These are phyloP conservation scores for Tylochromis polylepis DNA, from an alignment of 2,113 vertebrate species.

Conservation along the genomic window DNA sequence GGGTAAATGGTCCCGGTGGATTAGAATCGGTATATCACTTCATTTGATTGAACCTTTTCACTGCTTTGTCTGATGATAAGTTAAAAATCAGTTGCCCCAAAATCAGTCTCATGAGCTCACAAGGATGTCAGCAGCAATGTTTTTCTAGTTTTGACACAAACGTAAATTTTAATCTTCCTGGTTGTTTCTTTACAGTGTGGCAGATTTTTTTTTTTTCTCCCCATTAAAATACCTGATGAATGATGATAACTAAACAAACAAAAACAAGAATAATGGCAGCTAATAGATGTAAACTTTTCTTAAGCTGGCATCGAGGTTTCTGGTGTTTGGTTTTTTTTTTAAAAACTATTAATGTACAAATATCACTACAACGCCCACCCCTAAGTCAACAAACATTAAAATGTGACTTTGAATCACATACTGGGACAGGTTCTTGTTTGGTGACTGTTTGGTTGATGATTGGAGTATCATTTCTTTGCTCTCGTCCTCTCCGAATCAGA, in stretches of 20 bases:
- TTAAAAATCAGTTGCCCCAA: neutral
- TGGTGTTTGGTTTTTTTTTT: conserved; percentile 9
- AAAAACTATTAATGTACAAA: neutral
- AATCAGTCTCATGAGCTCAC: neutral
- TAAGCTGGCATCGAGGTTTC: conserved; percentile 7
- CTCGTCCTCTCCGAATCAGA: conserved; percentile 40
- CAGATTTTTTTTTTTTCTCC: neutral
- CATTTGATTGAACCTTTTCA: conserved; percentile 3
- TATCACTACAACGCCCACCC: neutral
- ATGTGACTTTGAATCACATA: conserved; percentile 10
- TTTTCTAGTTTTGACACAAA: neutral
- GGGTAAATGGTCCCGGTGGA: conserved; percentile 8
- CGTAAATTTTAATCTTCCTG: neutral
- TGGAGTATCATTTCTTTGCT: conserved; percentile 16
- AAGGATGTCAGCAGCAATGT: neutral
- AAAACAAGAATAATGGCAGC: conserved; percentile 43
- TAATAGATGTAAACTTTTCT: conserved; percentile 34
- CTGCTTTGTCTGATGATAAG: neutral
- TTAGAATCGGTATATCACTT: conserved; percentile 46
- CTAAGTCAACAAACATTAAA: neutral
- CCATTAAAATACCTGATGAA: neutral
- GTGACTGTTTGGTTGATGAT: neutral
- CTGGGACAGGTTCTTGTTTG: neutral
- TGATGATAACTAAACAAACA: conserved; percentile 9
- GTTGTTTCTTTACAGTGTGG: neutral